Conservation (phyloP, 1,140 invertebrate species). For the Bombus waltoni region DNA sequence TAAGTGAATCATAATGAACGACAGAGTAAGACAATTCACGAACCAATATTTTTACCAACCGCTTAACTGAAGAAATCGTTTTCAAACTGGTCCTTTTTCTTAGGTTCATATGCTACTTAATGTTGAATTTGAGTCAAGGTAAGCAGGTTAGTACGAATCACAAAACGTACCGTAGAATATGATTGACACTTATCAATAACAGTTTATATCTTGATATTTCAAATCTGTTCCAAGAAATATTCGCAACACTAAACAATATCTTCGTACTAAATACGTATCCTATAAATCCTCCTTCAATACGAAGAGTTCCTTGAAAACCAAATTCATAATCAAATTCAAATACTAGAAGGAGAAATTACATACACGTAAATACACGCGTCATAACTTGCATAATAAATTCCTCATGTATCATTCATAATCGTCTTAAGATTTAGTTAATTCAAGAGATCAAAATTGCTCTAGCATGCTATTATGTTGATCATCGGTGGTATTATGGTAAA, state of each 20-base stretch:
- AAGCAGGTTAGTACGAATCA: conserved; percentile 32
- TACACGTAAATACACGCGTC: background rate
- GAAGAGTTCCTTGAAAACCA: background rate
- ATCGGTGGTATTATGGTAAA: no score
- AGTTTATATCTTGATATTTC: background rate
- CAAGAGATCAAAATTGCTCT: no score
- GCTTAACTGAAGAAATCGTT: no score
- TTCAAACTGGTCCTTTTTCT: background rate
- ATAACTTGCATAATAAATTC: background rate
- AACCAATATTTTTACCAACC: no score
- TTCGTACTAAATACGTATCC: background rate
- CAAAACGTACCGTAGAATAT: background rate
- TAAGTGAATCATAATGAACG: no score
- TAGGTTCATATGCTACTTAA: background rate
- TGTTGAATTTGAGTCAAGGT: conserved; percentile 50
- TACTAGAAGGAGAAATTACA: background rate
- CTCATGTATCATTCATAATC: no score
- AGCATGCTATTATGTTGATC: no score
- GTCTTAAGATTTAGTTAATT: no score
- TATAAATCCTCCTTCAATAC: no score
- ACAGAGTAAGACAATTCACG: no score
- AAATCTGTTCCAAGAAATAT: background rate
- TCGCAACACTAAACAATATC: background rate
- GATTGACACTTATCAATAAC: conserved; percentile 15
- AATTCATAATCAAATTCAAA: background rate